Percentiles rank a stretch among this genome's conserved stretches.
Evolutionary conservation across 2,113 vertebrate genomes (phyloP).

Genomic region (Tamias sibiricus): DNA sequence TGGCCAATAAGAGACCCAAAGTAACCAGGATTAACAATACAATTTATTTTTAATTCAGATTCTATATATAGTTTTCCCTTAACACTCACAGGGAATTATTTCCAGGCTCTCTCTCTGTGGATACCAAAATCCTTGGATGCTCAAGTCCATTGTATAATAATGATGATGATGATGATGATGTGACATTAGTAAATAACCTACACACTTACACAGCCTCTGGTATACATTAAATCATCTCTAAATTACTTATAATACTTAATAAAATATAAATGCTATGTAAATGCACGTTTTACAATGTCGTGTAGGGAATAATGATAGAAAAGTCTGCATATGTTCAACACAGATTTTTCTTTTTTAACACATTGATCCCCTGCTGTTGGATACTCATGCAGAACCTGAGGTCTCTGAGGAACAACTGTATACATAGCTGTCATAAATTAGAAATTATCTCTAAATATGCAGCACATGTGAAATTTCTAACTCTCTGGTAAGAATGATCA

Average conservation of each 20-base stretch:
- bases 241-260: background rate
- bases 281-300: background rate
- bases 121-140: background rate
- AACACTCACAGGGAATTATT: background rate
- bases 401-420: background rate
- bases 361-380: background rate
- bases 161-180: too few species aligned
- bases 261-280: background rate
- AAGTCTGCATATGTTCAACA: background rate
- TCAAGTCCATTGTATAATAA: background rate
- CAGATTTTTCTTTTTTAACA: background rate
- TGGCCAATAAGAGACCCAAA: background rate
- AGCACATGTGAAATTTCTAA: background rate
- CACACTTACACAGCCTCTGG: background rate
- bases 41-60: background rate
- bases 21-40: background rate
- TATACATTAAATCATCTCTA: background rate
- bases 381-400: background rate
- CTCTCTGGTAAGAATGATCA: background rate
- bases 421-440: background rate
- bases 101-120: too few species aligned
- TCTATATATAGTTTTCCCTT: background rate
- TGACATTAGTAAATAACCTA: background rate
- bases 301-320: background rate
- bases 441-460: constrained; percentile 11